Evolutionary conservation across 2,797 vertebrate species (phyloP), one percentile per base, ranked within the genome.

Genomic region (Mus spretus): DNA sequence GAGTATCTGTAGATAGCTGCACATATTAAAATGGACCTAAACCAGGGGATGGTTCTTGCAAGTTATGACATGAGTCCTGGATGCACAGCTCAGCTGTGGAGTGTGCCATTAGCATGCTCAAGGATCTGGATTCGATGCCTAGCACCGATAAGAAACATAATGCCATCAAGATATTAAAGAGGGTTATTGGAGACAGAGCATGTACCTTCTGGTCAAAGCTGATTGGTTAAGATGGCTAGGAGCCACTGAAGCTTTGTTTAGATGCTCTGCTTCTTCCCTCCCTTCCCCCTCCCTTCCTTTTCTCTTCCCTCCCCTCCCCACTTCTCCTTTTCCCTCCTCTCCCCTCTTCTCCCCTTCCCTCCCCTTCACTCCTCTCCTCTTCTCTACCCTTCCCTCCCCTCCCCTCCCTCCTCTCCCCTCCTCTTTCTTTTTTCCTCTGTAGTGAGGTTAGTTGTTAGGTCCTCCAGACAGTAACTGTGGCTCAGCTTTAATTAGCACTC

Each of bases 401-500:
- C 53, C 6, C 5, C 12, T 5, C 67, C 34, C 15, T n/a, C 13
- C 70, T 19, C 3, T 57, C 8, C 2, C 6, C 19, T 47, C 10
- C 10, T 34, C 40, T 47, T 6, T 47, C 11, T 47, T 55, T 24
- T 5, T 12, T 75, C 34, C n/a, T 93, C 65, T 40, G 14, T 55
- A 19, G 24, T 88, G 83, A 84, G 57, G n/a, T 40, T 91, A 89
- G 82, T 70, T 75, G 11, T 83, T 94, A 40, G 84, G 80, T 94
- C 72, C 87, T 88, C 65, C 86, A 77, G 82, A 90, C 91, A 85
- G 86, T 93, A 96, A 94, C 3, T 15, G 12, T 89, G 83, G 65
- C 78, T 93, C 86, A 75, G 65, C 44, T 84, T 65, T 59, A 86
- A 75, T 86, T 31, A 92, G 26, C 55, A 17, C 63, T 44, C 24